These are phyloP conservation scores for Trichopoda pennipes DNA, from an alignment of 2,888 invertebrate species.

Conservation along the genomic window DNA sequence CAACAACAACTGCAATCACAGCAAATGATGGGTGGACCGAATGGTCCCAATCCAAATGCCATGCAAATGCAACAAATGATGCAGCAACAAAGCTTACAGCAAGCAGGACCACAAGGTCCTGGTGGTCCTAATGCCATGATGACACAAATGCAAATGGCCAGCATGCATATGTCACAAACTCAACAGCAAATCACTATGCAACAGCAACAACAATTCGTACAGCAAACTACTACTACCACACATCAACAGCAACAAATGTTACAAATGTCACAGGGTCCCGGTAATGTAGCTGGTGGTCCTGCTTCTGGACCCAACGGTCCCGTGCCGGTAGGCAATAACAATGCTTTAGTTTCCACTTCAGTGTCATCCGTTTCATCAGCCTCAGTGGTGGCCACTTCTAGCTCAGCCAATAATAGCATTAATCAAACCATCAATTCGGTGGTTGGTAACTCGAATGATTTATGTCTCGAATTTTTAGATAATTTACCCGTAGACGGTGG, in stretches of 20 bases:
- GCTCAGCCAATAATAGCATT: conserved; percentile 77
- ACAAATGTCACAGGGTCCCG: conserved; percentile 74
- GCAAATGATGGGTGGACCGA: conserved; percentile 74
- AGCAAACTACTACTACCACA: conserved; percentile 75
- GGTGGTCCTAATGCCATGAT: conserved; percentile 72
- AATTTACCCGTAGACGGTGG: conserved; percentile 89
- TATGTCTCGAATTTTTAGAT: conserved; percentile 92
- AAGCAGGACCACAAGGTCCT: conserved; percentile 69
- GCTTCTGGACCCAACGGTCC: conserved; percentile 37
- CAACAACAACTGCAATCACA: conserved; percentile 82
- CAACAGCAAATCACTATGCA: conserved; percentile 83
- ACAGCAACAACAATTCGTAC: conserved; percentile 79
- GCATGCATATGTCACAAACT: conserved; percentile 87
- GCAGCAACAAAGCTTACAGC: conserved; percentile 75
- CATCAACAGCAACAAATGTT: conserved; percentile 80
- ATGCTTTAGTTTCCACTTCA: conserved; percentile 63
- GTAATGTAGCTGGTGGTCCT: conserved; percentile 48
- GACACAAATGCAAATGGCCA: conserved; percentile 83
- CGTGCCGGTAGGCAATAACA: conserved; percentile 64
- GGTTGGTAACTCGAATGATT: conserved; percentile 83
- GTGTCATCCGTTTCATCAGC: conserved; percentile 68
- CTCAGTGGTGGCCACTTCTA: conserved; percentile 63
- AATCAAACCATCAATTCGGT: conserved; percentile 80
- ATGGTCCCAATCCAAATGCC: conserved; percentile 71
- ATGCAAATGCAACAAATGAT: conserved; percentile 80